Evolutionary conservation across 2,113 vertebrate genomes (phyloP).

Genomic region (Columba livia): DNA sequence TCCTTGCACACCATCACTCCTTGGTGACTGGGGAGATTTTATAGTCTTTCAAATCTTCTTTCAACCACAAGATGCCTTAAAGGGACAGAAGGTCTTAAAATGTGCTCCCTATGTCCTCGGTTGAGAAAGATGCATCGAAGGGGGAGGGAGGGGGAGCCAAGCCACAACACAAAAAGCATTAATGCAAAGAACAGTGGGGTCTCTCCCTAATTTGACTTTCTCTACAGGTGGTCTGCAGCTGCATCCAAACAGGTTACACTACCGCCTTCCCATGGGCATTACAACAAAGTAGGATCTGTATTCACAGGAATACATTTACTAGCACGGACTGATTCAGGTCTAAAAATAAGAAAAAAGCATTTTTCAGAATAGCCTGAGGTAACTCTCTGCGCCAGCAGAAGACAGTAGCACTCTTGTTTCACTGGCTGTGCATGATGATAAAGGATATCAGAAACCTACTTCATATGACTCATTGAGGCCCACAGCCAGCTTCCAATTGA

Average conservation of each 20-base stretch:
- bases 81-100: conserved; percentile 80
- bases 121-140: conserved; percentile 74
- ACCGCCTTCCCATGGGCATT: conserved; percentile 76
- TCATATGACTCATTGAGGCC: conserved; percentile 88
- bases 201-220: conserved; percentile 94
- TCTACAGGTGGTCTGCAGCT: conserved; percentile 96
- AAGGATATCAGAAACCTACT: conserved; percentile 87
- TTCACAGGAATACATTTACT: conserved; percentile 84
- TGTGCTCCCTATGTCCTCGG: conserved; percentile 70
- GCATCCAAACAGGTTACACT: conserved; percentile 88
- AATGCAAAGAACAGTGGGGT: conserved; percentile 89
- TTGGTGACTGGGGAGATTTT: conserved; percentile 73
- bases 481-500: conserved; percentile 81
- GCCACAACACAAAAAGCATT: conserved; percentile 85
- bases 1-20: conserved; percentile 48
- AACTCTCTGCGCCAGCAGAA: conserved; percentile 78
- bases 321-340: conserved; percentile 82
- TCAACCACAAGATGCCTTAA: conserved; percentile 79
- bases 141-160: conserved; percentile 76
- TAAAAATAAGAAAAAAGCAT: conserved; percentile 87
- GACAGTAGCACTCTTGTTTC: conserved; percentile 94
- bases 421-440: conserved; percentile 81
- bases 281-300: conserved; percentile 82
- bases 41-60: conserved; percentile 74
- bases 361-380: conserved; percentile 89